These are phyloP conservation scores for Steinernema feltiae DNA, from an alignment of 1,140 invertebrate species.

Conservation along the genomic window DNA sequence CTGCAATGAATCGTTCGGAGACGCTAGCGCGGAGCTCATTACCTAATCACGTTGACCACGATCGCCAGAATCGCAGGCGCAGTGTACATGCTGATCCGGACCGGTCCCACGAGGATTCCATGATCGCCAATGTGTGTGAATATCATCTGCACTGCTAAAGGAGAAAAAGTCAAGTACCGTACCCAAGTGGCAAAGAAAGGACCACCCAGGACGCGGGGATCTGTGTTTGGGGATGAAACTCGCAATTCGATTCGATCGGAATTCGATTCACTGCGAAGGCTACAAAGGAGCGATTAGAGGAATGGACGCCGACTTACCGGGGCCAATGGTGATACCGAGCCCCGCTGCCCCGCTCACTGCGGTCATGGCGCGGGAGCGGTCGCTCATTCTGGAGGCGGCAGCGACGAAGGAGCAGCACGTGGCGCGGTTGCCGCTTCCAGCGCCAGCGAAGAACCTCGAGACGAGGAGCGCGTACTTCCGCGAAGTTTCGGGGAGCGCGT, in stretches of 20 bases:
- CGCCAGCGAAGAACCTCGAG: constrained; percentile 38
- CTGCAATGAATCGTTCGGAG: too few species aligned
- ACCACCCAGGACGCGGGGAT: neutral
- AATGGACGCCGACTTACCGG: neutral
- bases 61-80: constrained; percentile 39
- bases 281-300: neutral
- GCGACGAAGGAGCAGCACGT: constrained; percentile 39
- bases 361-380: constrained; percentile 42
- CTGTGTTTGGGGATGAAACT: neutral
- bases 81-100: constrained; percentile 41
- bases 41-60: constrained; percentile 37
- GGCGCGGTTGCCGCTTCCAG: constrained; percentile 38
- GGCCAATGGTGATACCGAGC: constrained; percentile 37
- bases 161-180: neutral
- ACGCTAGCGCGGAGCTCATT: too few species aligned
- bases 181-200: neutral
- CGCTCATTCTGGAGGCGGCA: constrained; percentile 21
- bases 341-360: constrained; percentile 39
- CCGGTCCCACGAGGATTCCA: constrained; percentile 26
- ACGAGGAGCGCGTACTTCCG: constrained; percentile 21
- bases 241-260: neutral
- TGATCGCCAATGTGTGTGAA: constrained; percentile 41
- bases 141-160: constrained; percentile 26
- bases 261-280: neutral
- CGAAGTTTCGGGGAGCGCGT: constrained; percentile 25